Base-by-base conservation (phyloP, 2,113 vertebrate species). In the Raja brachyura region DNA sequence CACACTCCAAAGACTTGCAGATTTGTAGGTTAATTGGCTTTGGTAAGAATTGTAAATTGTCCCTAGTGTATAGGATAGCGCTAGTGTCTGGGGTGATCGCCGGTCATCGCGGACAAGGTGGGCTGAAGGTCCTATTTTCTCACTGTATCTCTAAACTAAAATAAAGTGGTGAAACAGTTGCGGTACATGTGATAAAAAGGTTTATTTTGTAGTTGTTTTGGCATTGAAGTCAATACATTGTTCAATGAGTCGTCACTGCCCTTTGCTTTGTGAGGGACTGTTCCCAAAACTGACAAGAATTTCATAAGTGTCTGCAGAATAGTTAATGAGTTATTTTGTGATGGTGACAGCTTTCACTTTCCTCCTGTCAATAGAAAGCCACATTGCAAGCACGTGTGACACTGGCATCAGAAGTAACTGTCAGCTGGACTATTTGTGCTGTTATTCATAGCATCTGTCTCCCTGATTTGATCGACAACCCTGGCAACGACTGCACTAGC, bases 381-480 rank as follows among this genome's bases (percentile, higher is more conserved):
- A 25, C 59, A 74, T 54, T 92, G 33, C 25, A 73, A 68, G 73
- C 90, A 74, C 8, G 9, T 1, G 39, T 11, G 25, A 70, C 68
- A 73, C 68, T 54, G 66, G 90, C 66, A 74, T 9, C 3, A 25
- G 18, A 92, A 39, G 73, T 39, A 92, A 73, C 22, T 73, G 39
- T 92, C 90, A 48, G 90, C 90, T 74, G 66, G 20, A 92, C 66
- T 92, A 73, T 14, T 73, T 11, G 39, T 54, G 90, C 90, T 25
- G 16, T 74, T 92, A 74, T 92, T 73, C 90, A 28, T 11, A 48
- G 33, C 68, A 92, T 92, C 90, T 92, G 90, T 92, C 33, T 73
- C 68, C 73, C 22, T 22, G 39, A 48, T 54, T 92, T 92, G 90
- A 92, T 28, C 10, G 90, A 28, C 90, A 92, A 39, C 33, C 22